Evolutionary conservation across 2,797 vertebrate genomes (phyloP), one percentile per base, ranked within the genome.

Genomic region (Cossypha caffra): DNA sequence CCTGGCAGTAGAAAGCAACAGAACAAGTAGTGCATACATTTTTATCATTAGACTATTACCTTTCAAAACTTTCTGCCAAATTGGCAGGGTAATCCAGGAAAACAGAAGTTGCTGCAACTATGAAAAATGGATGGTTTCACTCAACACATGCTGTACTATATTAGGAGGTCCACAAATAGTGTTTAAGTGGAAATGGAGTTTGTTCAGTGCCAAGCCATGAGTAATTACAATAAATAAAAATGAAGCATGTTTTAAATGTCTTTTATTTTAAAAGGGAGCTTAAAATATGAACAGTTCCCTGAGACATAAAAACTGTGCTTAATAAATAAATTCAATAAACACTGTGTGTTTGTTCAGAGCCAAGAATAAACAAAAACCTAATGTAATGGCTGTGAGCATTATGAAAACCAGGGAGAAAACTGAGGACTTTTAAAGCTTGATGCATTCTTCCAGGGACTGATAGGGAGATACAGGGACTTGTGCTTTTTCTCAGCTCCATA

Each of bases 111-210:
- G 23, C 72, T 91, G 37, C 1, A 3, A 58, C 42, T 86, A 14
- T 64, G 83, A 92, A 48, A 95, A 92, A 92, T 83, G 10, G 29
- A 72, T 62, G 35, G 45, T 89, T 93, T 89, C 37, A 62, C 19
- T 94, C 77, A 86, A 91, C 72, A 66, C 33, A 64, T 57, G 61
- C 33, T 83, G 26, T 64, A 31, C 61, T 77, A 55, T 80, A 91
- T 92, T 72, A 85, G 61, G 81, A 86, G 38, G 74, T 69, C 83
- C 68, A 42, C 68, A 69, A 96, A 19, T 38, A 68, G 17, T 28
- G 10, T 76, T 79, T 94, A 80, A 93, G 88, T 95, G 93, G 89
- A 96, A 96, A 88, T 62, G 25, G n/a, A 77, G 40, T 69, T 85
- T 91, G 47, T 76, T 93, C 64, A 50, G 43, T 75, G 87, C 86